A percentile compares a stretch with the other conserved stretches of the same genome.
phyloP scores from a whole-genome alignment of 2,797 vertebrate genomes.

The Hozukius guyotensis region DNA sequence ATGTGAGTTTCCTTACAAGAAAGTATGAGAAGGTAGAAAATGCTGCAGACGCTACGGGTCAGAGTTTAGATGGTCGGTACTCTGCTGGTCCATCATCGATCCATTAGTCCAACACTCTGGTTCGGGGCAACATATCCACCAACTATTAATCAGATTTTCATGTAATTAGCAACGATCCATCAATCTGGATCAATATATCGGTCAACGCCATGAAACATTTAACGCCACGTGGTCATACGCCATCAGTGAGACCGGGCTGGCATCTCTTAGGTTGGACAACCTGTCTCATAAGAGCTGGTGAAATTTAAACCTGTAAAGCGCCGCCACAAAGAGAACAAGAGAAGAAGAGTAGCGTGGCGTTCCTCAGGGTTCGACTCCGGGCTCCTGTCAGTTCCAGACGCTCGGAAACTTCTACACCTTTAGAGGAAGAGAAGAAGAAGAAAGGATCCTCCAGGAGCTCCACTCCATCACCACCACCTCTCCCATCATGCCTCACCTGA shows the following conservation, averaged over 20 bases:
- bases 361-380: slow-evolving; percentile 30
- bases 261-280: too few species aligned
- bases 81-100: background rate
- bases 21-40: background rate
- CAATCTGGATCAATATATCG: too few species aligned
- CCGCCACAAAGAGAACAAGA: background rate
- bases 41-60: background rate
- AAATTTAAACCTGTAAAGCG: background rate
- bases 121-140: background rate
- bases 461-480: slow-evolving; percentile 41
- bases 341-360: background rate
- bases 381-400: background rate
- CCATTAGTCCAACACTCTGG: background rate
- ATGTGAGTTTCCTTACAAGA: background rate
- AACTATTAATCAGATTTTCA: background rate
- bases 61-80: background rate
- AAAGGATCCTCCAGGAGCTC: slow-evolving; percentile 43
- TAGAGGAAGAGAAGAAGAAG: slow-evolving; percentile 3
- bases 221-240: too few species aligned
- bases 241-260: too few species aligned
- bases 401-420: slow-evolving; percentile 7
- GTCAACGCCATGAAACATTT: too few species aligned
- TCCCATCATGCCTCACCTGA: slow-evolving; percentile 69
- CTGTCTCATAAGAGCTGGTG: too few species aligned
- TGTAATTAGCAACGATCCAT: too few species aligned